phyloP scores from a whole-genome alignment of 2,113 vertebrate species.

The Balaenoptera acutorostrata region DNA sequence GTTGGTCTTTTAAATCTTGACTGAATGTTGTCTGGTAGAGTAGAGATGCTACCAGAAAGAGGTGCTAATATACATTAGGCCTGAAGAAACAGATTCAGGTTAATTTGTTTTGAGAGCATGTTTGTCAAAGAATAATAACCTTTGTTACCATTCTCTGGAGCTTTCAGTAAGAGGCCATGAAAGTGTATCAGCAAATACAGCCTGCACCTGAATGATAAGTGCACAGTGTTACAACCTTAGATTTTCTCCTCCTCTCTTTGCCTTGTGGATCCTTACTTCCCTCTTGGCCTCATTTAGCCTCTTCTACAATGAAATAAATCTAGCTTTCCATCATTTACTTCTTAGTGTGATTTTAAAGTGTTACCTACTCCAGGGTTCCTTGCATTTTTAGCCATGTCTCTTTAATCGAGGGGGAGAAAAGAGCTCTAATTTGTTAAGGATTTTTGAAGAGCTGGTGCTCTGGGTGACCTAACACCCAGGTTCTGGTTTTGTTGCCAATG shows the following conservation, averaged over 20 bases:
- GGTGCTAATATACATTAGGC: background rate
- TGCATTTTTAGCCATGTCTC: background rate
- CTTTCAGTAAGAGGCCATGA: background rate
- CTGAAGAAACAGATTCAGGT: background rate
- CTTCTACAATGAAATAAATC: background rate
- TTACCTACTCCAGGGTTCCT: background rate
- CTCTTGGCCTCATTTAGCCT: background rate
- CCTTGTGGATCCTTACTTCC: background rate
- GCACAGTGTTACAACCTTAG: background rate
- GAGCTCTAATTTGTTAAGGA: background rate
- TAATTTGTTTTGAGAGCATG: background rate
- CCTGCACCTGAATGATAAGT: background rate
- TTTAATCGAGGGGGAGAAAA: background rate
- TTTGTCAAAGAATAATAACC: slow-evolving; percentile 13
- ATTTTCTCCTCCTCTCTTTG: background rate
- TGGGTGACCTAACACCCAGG: background rate
- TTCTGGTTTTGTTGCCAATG: background rate
- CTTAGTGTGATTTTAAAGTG: background rate
- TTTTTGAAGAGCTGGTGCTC: background rate
- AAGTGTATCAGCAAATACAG: background rate
- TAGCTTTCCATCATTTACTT: background rate
- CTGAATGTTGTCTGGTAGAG: background rate
- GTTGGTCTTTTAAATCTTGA: background rate
- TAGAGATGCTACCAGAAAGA: background rate
- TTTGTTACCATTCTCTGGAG: background rate